A percentile compares a stretch with the other conserved stretches of the same genome.
Evolutionary conservation across 2,113 vertebrate species (phyloP).

Genomic region (Sula dactylatra): DNA sequence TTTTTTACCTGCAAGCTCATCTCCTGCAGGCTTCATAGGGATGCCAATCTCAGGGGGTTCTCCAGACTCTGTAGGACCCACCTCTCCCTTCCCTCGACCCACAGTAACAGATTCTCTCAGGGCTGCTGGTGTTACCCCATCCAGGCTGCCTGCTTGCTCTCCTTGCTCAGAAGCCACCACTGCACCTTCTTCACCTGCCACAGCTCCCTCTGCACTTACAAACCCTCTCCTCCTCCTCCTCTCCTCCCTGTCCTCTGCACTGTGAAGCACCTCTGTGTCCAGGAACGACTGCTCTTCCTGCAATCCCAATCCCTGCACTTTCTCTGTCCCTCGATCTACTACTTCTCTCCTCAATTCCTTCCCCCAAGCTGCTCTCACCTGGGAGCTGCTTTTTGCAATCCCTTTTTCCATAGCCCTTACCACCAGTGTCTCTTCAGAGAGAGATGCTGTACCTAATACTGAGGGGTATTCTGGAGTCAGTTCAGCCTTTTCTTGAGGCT

Average conservation of each 20-base stretch:
- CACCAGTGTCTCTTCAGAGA: neutral
- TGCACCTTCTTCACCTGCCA: neutral
- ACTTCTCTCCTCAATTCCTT: neutral
- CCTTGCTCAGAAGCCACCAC: neutral
- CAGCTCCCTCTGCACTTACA: neutral
- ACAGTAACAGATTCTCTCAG: neutral
- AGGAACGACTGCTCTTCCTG: neutral
- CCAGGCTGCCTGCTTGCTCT: neutral
- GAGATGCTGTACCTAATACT: rapidly evolving
- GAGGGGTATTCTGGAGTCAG: neutral
- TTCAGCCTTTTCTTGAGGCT: neutral
- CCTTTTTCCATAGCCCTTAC: neutral
- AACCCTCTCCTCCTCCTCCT: neutral
- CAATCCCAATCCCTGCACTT: neutral
- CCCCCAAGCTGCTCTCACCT: neutral
- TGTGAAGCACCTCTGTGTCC: neutral
- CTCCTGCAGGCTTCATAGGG: neutral
- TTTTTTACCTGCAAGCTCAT: neutral
- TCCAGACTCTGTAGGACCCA: neutral
- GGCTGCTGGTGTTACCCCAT: neutral
- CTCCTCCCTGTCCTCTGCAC: neutral
- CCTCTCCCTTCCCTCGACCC: neutral
- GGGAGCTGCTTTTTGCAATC: neutral
- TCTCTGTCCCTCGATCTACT: neutral
- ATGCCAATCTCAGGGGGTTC: neutral